phyloP scores from a whole-genome alignment of 2,888 invertebrate genomes.

The Augochlorella aurata region DNA sequence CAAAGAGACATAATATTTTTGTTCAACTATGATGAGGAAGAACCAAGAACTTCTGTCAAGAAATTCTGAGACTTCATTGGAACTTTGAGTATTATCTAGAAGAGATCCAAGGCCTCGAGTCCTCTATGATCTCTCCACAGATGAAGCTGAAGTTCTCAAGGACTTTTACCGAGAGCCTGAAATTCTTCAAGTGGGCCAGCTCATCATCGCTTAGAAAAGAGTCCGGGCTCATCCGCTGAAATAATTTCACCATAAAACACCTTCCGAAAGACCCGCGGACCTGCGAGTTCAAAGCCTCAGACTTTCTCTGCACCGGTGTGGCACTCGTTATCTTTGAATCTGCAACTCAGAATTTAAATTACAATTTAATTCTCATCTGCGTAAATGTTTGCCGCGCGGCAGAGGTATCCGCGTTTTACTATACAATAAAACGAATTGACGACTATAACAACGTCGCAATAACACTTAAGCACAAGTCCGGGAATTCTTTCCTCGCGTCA shows the following conservation, averaged over 20 bases:
- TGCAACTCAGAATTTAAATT: not conserved
- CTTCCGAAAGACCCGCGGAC: not conserved
- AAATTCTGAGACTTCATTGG: not conserved
- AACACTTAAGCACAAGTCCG: constrained; percentile 12
- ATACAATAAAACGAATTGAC: not conserved
- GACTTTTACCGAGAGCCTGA: not conserved
- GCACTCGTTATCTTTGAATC: not conserved
- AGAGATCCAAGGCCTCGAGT: too few relatives aligned
- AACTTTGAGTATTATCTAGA: not conserved
- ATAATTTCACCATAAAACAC: not conserved
- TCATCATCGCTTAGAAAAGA: too few relatives aligned
- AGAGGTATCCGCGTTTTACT: not conserved
- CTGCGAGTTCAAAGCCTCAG: not conserved
- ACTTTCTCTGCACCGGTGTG: not conserved
- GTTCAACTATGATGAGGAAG: too few relatives aligned
- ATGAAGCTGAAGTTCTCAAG: not conserved
- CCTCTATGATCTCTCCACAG: not conserved
- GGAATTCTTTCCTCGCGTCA: constrained; percentile 3
- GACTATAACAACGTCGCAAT: not conserved
- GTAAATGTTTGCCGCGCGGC: not conserved
- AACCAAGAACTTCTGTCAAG: not conserved
- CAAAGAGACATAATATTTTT: too few relatives aligned
- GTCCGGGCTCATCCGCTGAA: too few relatives aligned
- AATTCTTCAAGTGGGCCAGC: too few relatives aligned
- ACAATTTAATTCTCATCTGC: not conserved